Evolutionary conservation across 2,888 invertebrate genomes (phyloP).

Genomic region (Trichopria drosophilae): DNA sequence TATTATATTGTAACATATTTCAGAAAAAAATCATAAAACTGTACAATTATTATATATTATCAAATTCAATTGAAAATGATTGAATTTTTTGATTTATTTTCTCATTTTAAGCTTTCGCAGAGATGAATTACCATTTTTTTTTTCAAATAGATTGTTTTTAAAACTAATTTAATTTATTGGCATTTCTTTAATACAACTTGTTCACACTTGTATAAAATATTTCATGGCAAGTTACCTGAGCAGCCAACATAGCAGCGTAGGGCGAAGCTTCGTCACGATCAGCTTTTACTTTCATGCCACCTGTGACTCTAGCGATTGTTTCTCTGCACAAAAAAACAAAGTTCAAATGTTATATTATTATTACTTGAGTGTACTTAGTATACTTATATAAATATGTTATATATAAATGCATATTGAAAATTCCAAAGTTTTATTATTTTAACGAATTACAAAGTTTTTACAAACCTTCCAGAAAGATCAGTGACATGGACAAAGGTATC

Average conservation of each 20-base stretch:
- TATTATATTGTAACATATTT: too few species aligned
- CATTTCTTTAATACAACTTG: neutral
- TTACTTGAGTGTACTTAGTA: conserved; percentile 20
- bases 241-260: conserved; percentile 99
- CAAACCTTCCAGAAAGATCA: conserved; percentile 89
- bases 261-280: conserved; percentile 99
- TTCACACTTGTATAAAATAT: neutral
- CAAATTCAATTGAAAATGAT: neutral
- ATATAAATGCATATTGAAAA: conserved; percentile 3
- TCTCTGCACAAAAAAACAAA: conserved; percentile 62
- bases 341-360: neutral
- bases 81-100: neutral
- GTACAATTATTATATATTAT: too few species aligned
- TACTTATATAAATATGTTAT: too few species aligned
- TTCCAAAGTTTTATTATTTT: neutral
- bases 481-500: conserved; percentile 99
- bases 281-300: conserved; percentile 99
- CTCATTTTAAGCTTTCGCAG: neutral
- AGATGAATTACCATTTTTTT: neutral
- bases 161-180: neutral
- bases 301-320: conserved; percentile 93
- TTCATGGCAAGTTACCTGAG: conserved; percentile 70
- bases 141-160: too few species aligned
- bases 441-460: conserved; percentile 27
- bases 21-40: too few species aligned